A percentile compares a stretch with the other conserved stretches of the same genome.
phyloP scores from a whole-genome alignment of 2,113 vertebrate species.

The Ellobius talpinus region DNA sequence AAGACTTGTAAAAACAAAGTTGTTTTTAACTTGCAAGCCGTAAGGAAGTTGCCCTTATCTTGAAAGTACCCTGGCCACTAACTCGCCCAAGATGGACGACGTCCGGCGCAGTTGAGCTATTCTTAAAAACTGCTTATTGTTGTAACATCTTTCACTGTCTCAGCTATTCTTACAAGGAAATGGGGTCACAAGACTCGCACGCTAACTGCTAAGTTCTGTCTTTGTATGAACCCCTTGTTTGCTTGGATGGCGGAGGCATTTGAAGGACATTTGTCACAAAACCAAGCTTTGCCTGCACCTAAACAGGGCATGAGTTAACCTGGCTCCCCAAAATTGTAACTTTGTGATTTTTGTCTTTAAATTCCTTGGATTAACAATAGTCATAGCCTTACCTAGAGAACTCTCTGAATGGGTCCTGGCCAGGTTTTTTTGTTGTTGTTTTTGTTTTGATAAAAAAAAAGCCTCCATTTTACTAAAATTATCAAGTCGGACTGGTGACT shows the following conservation, averaged over 20 bases:
- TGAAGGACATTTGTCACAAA: neutral
- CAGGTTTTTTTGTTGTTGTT: neutral
- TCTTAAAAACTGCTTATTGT: neutral
- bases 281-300: neutral
- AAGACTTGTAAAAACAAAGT: neutral
- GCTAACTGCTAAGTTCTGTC: neutral
- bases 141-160: neutral
- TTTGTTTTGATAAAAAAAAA: neutral
- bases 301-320: neutral
- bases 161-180: neutral
- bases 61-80: neutral
- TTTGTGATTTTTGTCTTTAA: neutral
- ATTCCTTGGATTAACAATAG: neutral
- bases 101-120: neutral
- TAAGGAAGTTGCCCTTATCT: neutral
- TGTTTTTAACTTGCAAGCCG: neutral
- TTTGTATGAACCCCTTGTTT: neutral
- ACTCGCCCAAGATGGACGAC: neutral
- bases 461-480: neutral
- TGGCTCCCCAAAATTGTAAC: neutral
- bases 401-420: neutral
- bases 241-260: neutral
- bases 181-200: neutral
- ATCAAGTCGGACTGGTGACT: neutral
- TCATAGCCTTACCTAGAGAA: neutral